These are phyloP conservation scores for Gallinago stenura DNA, from an alignment of 2,797 vertebrate genomes.

Conservation along the genomic window DNA sequence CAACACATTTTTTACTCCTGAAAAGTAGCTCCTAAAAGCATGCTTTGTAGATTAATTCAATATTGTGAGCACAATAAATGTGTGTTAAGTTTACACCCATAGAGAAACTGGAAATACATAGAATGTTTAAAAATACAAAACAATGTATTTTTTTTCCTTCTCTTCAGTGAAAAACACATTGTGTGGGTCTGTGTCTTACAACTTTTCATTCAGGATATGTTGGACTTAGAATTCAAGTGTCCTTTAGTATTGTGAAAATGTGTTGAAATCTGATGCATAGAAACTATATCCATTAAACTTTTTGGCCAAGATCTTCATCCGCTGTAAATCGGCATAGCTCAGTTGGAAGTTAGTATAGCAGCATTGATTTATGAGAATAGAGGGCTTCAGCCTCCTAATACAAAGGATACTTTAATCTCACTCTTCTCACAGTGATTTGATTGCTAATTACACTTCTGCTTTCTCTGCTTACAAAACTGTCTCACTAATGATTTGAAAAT, in stretches of 20 bases:
- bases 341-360: neutral
- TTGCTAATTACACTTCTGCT: neutral
- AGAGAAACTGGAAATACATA: neutral
- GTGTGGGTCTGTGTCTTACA: neutral
- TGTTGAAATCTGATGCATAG: neutral
- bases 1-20: slow-evolving; percentile 57
- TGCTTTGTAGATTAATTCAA: neutral
- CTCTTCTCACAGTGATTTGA: neutral
- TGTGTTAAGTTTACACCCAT: neutral
- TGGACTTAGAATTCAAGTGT: neutral
- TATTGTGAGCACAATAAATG: neutral
- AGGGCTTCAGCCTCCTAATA: neutral
- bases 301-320: neutral
- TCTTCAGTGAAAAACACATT: neutral
- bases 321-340: neutral
- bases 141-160: neutral
- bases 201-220: neutral
- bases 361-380: neutral
- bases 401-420: neutral
- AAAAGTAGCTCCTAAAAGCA: slow-evolving; percentile 31
- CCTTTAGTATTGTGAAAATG: neutral
- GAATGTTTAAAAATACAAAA: neutral
- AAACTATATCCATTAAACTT: neutral
- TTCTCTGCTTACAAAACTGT: slow-evolving; percentile 5
- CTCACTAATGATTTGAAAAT: slow-evolving; percentile 17